Evolutionary conservation across 2,797 vertebrate genomes (phyloP).

Genomic region (Galago senegalensis): DNA sequence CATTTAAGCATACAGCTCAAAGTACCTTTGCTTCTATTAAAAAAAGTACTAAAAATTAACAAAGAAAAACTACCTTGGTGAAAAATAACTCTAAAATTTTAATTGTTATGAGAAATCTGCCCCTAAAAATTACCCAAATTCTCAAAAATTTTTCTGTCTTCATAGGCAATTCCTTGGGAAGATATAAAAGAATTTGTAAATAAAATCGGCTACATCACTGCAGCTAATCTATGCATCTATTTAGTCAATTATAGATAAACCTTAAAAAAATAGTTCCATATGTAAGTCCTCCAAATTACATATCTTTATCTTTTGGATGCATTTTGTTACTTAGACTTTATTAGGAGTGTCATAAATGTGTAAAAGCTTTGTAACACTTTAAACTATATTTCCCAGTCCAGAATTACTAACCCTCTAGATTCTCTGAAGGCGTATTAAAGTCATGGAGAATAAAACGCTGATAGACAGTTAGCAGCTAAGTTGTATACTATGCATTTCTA

Average conservation of each 20-base stretch:
- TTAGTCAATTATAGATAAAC: constrained; percentile 17
- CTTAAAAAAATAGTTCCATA: neutral
- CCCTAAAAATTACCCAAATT: constrained; percentile 9
- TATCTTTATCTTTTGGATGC: neutral
- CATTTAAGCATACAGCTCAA: neutral
- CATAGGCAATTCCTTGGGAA: constrained; percentile 31
- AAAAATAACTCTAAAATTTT: constrained; percentile 61
- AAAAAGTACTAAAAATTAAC: neutral
- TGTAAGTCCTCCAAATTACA: neutral
- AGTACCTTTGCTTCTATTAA: neutral
- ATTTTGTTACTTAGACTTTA: constrained; percentile 41
- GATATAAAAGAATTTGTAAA: constrained; percentile 33
- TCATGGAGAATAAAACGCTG: neutral
- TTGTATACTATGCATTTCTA: constrained; percentile 8
- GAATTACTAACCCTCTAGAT: constrained; percentile 48
- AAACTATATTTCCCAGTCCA: constrained; percentile 41
- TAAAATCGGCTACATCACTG: constrained; percentile 33
- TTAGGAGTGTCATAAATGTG: neutral
- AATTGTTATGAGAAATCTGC: constrained; percentile 16
- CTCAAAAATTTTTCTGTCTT: constrained; percentile 33
- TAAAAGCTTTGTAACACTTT: neutral
- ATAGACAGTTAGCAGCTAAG: constrained; percentile 49
- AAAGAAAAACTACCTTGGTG: neutral
- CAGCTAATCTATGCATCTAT: constrained; percentile 11
- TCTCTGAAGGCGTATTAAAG: constrained; percentile 49